These are phyloP conservation scores for Caenorhabditis inopinata DNA, from an alignment of 1,140 invertebrate species.

Conservation along the genomic window DNA sequence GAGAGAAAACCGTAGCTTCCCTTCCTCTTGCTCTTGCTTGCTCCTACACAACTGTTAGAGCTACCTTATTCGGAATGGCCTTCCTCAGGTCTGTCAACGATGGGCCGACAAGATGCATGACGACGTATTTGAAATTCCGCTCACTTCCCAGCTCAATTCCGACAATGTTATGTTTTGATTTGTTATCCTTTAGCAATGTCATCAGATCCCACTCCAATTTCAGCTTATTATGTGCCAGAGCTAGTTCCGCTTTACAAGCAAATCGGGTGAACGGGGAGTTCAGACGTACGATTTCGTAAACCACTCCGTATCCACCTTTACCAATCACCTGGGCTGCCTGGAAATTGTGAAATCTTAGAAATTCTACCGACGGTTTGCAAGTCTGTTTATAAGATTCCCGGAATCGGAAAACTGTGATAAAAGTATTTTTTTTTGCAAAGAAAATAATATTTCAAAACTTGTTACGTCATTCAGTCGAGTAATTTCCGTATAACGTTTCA, in stretches of 20 bases:
- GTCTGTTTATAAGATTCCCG: too few species aligned
- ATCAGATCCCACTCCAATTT: constrained; percentile 24
- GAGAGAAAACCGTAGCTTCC: too few species aligned
- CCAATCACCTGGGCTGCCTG: constrained; percentile 24
- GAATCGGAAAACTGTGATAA: too few species aligned
- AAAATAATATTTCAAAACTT: too few species aligned
- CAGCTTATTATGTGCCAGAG: constrained; percentile 2
- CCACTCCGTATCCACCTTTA: constrained; percentile 35
- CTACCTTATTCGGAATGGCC: constrained; percentile 14
- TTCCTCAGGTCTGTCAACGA: constrained; percentile 41
- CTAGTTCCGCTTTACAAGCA: constrained; percentile 11
- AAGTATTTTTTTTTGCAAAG: too few species aligned
- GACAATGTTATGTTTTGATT: constrained; percentile 29
- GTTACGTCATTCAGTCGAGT: too few species aligned
- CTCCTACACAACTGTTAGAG: too few species aligned
- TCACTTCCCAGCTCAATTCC: constrained; percentile 15
- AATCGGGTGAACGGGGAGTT: not conserved
- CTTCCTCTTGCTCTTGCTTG: too few species aligned
- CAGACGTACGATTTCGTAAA: not conserved
- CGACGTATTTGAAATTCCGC: constrained; percentile 39
- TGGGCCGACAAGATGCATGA: constrained; percentile 45
- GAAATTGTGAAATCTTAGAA: not conserved
- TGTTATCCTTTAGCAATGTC: constrained; percentile 25
- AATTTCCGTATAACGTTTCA: too few species aligned
- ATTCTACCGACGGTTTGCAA: too few species aligned